Evolutionary conservation across 2,113 vertebrate genomes (phyloP).

Genomic region (Orientallactaga bullata): DNA sequence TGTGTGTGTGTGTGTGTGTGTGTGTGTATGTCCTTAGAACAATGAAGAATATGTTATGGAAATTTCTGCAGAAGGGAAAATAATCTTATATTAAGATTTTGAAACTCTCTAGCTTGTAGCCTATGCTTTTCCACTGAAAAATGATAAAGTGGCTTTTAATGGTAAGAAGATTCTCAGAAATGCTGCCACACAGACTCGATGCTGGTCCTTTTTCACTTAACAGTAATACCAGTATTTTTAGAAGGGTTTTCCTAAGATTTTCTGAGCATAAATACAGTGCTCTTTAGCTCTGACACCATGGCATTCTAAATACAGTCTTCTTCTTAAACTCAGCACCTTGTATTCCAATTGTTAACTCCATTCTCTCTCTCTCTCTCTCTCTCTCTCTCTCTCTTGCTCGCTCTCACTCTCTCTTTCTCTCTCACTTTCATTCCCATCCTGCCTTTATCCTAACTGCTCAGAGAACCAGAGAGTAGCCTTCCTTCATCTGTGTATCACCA

Average conservation of each 20-base stretch:
- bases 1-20: too few relatives aligned
- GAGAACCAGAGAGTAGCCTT: not conserved
- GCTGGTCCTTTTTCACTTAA: not conserved
- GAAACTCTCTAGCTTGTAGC: not conserved
- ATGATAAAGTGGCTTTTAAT: constrained; percentile 18
- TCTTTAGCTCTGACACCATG: not conserved
- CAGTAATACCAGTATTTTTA: not conserved
- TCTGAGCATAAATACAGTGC: not conserved
- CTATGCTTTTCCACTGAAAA: not conserved
- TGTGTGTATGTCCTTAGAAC: not conserved
- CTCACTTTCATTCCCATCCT: not conserved
- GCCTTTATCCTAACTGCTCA: not conserved
- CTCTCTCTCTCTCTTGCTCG: not conserved
- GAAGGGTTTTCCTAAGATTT: not conserved
- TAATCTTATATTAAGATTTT: not conserved
- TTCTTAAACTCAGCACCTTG: not conserved
- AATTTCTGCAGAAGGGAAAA: not conserved
- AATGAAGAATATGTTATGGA: not conserved
- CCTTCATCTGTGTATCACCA: not conserved
- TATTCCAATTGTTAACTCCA: not conserved
- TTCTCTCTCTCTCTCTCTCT: not conserved
- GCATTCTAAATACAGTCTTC: not conserved
- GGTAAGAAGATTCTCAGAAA: not conserved
- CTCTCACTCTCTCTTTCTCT: not conserved
- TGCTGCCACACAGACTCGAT: not conserved